phyloP scores from a whole-genome alignment of 2,797 vertebrate species.

The Anniella stebbinsi region DNA sequence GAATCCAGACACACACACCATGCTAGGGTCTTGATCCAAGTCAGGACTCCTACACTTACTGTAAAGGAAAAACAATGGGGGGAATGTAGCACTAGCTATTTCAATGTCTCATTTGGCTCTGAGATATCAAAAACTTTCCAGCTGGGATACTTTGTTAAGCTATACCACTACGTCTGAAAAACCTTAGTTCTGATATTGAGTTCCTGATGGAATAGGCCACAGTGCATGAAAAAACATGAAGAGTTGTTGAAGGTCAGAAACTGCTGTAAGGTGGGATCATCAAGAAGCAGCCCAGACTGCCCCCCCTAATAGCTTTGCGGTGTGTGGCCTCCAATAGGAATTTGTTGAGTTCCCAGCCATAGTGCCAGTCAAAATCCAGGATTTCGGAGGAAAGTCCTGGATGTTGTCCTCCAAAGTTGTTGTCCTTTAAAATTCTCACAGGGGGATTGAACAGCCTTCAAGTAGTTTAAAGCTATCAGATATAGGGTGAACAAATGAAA shows the following conservation, averaged over 20 bases:
- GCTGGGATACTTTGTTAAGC: neutral
- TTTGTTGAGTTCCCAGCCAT: neutral
- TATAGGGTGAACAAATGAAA: no score
- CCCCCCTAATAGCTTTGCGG: no score
- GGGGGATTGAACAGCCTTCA: neutral
- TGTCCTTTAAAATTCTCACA: neutral
- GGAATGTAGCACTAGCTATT: no score
- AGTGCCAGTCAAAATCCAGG: neutral
- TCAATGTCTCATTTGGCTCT: no score
- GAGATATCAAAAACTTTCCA: neutral
- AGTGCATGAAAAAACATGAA: neutral
- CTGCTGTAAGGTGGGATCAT: neutral
- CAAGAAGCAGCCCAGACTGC: neutral
- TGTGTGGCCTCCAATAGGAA: neutral
- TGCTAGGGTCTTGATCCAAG: no score
- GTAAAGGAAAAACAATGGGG: no score
- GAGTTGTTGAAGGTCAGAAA: neutral
- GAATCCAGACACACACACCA: no score
- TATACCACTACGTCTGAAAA: neutral
- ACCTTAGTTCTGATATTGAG: neutral
- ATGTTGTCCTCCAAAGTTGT: no score
- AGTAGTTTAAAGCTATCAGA: no score
- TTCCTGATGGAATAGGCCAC: neutral
- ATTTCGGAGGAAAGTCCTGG: neutral
- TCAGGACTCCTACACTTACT: no score